Evolutionary conservation across 2,797 vertebrate genomes (phyloP), one percentile per base, ranked within the genome.

Genomic region (Acomys russatus): DNA sequence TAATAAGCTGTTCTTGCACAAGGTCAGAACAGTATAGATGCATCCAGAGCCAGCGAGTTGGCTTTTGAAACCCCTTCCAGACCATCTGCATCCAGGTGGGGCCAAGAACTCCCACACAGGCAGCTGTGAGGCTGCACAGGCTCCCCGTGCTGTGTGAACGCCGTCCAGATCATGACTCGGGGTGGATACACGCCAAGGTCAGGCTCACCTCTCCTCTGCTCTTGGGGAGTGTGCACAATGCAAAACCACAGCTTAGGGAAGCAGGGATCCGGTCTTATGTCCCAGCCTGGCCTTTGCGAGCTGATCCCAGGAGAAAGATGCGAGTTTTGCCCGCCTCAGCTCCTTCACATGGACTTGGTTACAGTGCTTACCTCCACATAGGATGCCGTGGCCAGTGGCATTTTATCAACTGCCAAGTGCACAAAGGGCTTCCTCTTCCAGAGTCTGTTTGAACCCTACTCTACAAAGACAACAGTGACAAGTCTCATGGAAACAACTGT

Each of bases 21-120:
- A 92, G 79, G 7, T 95, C 83, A 94, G 66, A 92, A 92, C 22
- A 76, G 4, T 61, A 88, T 61, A 82, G 79, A 79, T 23, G 49
- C 68, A 30, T 51, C 70, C 74, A 66, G 87, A 76, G 44, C 71
- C 91, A 88, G 20, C 33, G 77, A 64, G 17, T 49, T 44, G 38
- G 85, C 63, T 88, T 94, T 88, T 78, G 76, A 94, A 68, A 68
- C 59, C 44, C 33, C 33, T 96, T 92, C 82, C 79, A 44, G 83
- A 73, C 64, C 90, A 96, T 94, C 77, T 95, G 91, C 76, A 76
- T 28, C 22, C 8, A 9, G n/a, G 49, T 76, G 44, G 77, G 1
- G 20, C 95, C 96, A 94, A 91, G 84, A 94, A 90, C 83, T 68
- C 94, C 96, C 92, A 94, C 88, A 35, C 80, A 70, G 56, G 23